Base-by-base conservation (phyloP, 2,888 invertebrate species). In the Sinohyriopsis cumingii region DNA sequence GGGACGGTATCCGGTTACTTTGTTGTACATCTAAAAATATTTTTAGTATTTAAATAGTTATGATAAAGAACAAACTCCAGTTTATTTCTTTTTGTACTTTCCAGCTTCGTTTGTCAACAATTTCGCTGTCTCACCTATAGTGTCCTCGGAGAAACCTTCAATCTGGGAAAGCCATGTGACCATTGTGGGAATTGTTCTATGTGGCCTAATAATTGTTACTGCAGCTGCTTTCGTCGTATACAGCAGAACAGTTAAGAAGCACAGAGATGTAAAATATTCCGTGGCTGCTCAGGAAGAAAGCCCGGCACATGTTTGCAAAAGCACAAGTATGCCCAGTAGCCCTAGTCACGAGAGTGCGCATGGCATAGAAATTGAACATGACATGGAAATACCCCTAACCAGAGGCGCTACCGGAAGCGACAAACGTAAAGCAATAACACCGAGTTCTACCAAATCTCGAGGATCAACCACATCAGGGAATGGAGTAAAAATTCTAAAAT, bases 111-210 rank as follows among this genome's bases (percentile, higher is more conserved):
- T 12, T 45, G 45, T 45, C 45, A 45, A 45, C 45, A 45, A 45
- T 45, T 45, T 77, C 4, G 54, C 72, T 15, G 65, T 68, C 7
- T 56, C 64, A 22, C 77, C 77, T 6, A 66, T 77, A 12, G 57
- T 28, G 25, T 57, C 62, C 18, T 9, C 55, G 12, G 53, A 24
- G 18, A 67, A 68, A 33, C 73, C 77, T 6, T 75, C 77, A 0
- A 79, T 85, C 20, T 85, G 88, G 86, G 83, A 85, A 68, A 86
- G 83, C 68, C 83, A 82, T 1, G 85, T 88, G 19, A 86, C 88
- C 53, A 82, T 87, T 22, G 84, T 86, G 5, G 89, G 89, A 0
- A 87, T 88, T 33, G 77, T 78, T n/a, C 70, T 88, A 62, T 89
- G 88, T 71, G 82, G 78, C 20, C 66, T 86, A 55, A 83, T 87